Percentiles rank a stretch among this genome's conserved stretches.
Evolutionary conservation across 2,888 invertebrate genomes (phyloP).

Genomic region (Acrobasis suavella): DNA sequence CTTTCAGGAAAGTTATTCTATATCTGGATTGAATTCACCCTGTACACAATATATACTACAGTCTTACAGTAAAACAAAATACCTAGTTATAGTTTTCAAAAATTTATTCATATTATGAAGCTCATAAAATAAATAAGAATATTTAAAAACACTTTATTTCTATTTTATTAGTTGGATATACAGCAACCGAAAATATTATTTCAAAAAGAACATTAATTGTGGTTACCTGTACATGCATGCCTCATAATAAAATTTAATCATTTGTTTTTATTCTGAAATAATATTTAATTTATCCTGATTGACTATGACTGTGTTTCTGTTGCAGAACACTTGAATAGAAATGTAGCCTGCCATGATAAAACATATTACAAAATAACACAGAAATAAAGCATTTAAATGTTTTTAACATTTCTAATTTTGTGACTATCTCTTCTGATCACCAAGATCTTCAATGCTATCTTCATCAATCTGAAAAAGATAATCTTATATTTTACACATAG

Average conservation of each 20-base stretch:
- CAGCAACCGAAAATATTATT: background rate
- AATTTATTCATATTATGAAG: conserved; percentile 37
- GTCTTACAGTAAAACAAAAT: background rate
- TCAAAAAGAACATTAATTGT: too few species aligned
- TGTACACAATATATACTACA: too few species aligned
- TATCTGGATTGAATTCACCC: too few species aligned
- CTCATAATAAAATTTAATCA: too few species aligned
- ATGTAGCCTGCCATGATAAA: conserved; percentile 13
- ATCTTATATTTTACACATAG: background rate
- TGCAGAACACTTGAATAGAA: conserved; percentile 5
- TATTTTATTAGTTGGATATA: conserved; percentile 26
- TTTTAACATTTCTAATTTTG: conserved; percentile 32
- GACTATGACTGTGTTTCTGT: background rate
- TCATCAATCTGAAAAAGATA: conserved; percentile 89
- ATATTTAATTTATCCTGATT: too few species aligned
- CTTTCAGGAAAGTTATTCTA: too few species aligned
- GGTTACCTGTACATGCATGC: too few species aligned
- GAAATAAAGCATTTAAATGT: conserved; percentile 46
- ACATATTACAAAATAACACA: conserved; percentile 34
- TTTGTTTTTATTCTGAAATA: too few species aligned
- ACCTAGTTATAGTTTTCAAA: background rate
- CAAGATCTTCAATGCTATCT: conserved; percentile 95
- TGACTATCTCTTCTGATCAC: conserved; percentile 93
- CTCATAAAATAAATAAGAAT: conserved; percentile 29
- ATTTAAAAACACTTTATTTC: conserved; percentile 43